Evolutionary conservation across 2,888 invertebrate genomes (phyloP).

Genomic region (Caenorhabditis zanzibari): DNA sequence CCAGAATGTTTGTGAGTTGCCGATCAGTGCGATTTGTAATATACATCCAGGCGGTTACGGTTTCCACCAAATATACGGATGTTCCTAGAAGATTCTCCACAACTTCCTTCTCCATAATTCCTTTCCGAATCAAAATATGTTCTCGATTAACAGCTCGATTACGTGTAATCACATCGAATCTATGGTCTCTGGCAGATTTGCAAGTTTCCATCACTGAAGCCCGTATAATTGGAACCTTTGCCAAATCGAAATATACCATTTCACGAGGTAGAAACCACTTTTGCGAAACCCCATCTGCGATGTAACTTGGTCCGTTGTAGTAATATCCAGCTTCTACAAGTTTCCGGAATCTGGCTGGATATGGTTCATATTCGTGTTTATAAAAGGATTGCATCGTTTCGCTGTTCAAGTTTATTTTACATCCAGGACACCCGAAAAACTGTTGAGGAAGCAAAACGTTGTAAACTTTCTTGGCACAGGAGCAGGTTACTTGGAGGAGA

Average conservation of each 20-base stretch:
- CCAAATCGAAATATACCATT: neutral
- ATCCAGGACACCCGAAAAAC: slow-evolving; percentile 15
- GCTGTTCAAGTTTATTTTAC: slow-evolving; percentile 28
- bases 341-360: slow-evolving; percentile 27
- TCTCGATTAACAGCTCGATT: slow-evolving; percentile 22
- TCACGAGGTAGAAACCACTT: slow-evolving; percentile 14
- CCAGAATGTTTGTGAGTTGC: slow-evolving; percentile 15
- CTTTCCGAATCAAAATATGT: slow-evolving; percentile 30
- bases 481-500: slow-evolving; percentile 36
- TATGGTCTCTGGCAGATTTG: slow-evolving; percentile 33
- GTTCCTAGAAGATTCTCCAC: slow-evolving; percentile 48
- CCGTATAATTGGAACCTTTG: slow-evolving; percentile 24
- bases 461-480: slow-evolving; percentile 23
- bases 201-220: slow-evolving; percentile 24
- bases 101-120: slow-evolving; percentile 8
- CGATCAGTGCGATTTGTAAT: slow-evolving; percentile 30
- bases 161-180: slow-evolving; percentile 16
- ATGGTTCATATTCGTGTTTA: slow-evolving; percentile 26
- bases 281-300: too few relatives aligned
- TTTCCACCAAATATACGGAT: slow-evolving; percentile 29
- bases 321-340: slow-evolving; percentile 16
- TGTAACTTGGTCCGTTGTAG: neutral
- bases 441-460: slow-evolving; percentile 8
- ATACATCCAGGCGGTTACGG: slow-evolving; percentile 53
- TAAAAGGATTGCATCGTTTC: slow-evolving; percentile 29